Evolutionary conservation across 2,888 invertebrate species (phyloP).

Genomic region (Limnephilus rhombicus): DNA sequence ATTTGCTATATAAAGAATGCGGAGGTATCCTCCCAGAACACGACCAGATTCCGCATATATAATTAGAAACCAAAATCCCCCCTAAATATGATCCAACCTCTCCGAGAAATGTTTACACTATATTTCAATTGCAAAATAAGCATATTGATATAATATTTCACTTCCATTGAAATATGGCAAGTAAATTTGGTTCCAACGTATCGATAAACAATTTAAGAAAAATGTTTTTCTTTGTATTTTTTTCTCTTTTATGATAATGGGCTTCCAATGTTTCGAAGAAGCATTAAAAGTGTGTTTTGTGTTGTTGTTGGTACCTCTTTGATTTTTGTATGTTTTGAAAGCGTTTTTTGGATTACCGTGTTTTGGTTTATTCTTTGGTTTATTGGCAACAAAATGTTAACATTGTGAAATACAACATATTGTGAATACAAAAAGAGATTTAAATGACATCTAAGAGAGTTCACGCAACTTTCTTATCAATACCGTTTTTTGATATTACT

Average conservation of each 20-base stretch:
- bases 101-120: slow-evolving; percentile 27
- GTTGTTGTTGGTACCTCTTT: neutral
- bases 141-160: neutral
- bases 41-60: slow-evolving; percentile 52
- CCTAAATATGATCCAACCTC: slow-evolving; percentile 57
- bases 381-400: too few relatives aligned
- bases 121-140: neutral
- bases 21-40: neutral
- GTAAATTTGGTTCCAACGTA: neutral
- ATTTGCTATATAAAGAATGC: neutral
- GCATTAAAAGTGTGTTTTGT: neutral
- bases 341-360: too few relatives aligned
- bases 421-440: too few relatives aligned
- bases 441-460: too few relatives aligned
- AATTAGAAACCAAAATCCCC: slow-evolving; percentile 62
- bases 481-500: too few relatives aligned
- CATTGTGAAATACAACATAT: too few relatives aligned
- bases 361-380: too few relatives aligned
- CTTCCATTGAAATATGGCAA: neutral
- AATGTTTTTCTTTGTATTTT: neutral
- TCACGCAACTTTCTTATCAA: too few relatives aligned
- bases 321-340: too few relatives aligned
- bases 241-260: neutral
- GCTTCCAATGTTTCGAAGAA: too few relatives aligned
- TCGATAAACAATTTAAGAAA: neutral